Percentiles rank a stretch among this genome's conserved stretches.
These are phyloP conservation scores for Adelognathus sp. DNA, from an alignment of 2,888 invertebrate species.

Conservation along the genomic window DNA sequence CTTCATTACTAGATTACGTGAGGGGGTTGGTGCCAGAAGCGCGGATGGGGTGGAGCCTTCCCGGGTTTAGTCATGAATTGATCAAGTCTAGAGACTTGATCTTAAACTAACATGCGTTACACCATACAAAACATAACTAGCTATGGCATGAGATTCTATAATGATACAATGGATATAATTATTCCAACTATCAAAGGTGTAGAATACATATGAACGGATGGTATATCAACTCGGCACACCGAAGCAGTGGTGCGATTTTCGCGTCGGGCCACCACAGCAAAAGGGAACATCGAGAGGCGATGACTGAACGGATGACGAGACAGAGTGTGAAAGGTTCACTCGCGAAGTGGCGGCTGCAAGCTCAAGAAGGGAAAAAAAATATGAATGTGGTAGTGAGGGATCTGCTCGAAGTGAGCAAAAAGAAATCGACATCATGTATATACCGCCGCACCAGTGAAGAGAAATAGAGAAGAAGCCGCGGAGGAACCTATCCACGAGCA, in stretches of 20 bases:
- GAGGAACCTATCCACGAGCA: slow-evolving; percentile 62
- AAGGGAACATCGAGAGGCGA: slow-evolving; percentile 67
- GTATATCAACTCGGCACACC: not conserved
- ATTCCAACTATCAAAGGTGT: not conserved
- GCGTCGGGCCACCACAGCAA: slow-evolving; percentile 33
- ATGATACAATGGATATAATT: not conserved
- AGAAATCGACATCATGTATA: slow-evolving; percentile 37
- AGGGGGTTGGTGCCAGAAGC: no score
- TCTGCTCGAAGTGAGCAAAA: slow-evolving; percentile 50
- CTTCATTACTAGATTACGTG: no score
- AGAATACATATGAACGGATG: not conserved
- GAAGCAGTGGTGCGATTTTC: slow-evolving; percentile 51
- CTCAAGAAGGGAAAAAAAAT: slow-evolving; percentile 15
- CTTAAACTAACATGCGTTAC: no score
- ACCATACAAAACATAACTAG: no score
- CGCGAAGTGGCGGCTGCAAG: slow-evolving; percentile 42
- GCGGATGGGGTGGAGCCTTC: no score
- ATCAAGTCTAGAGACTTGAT: no score
- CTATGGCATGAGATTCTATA: no score
- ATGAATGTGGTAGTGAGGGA: slow-evolving; percentile 28
- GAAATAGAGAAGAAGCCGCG: slow-evolving; percentile 47
- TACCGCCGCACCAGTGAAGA: slow-evolving; percentile 40
- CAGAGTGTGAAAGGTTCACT: slow-evolving; percentile 41
- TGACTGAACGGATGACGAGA: slow-evolving; percentile 70
- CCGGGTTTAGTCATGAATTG: no score